These are phyloP conservation scores for Pediacus dermestoides DNA, from an alignment of 2,888 invertebrate genomes.

Conservation along the genomic window DNA sequence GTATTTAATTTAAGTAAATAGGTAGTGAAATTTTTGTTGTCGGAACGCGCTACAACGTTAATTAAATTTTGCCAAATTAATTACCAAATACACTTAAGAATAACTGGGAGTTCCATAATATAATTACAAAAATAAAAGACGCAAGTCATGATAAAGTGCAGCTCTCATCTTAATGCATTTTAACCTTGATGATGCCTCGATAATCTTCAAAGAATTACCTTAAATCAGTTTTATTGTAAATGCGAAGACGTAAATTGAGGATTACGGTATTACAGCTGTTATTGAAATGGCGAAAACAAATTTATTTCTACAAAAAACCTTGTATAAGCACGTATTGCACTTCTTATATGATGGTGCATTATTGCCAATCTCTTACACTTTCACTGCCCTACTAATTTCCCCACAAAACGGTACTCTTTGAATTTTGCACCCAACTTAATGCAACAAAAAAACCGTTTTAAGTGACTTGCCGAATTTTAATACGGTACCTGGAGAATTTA, in stretches of 20 bases:
- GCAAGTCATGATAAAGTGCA: conserved; percentile 19
- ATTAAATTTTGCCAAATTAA: conserved; percentile 19
- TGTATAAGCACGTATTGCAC: conserved; percentile 11
- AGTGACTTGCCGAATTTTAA: too few species aligned
- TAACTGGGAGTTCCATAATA: conserved; percentile 17
- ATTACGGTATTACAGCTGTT: conserved; percentile 21
- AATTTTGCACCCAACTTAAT: too few species aligned
- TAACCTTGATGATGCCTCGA: conserved; percentile 6
- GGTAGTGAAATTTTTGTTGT: too few species aligned
- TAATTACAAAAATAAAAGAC: conserved; percentile 15
- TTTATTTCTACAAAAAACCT: conserved; percentile 13
- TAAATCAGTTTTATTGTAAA: conserved; percentile 27
- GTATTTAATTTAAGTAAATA: too few species aligned
- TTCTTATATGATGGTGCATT: conserved; percentile 12
- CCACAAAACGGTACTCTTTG: too few species aligned
- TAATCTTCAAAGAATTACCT: conserved; percentile 19
- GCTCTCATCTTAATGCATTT: conserved; percentile 16
- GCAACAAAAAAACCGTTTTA: too few species aligned
- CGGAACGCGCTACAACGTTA: too few species aligned
- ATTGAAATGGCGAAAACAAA: conserved; percentile 20
- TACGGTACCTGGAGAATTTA: too few species aligned
- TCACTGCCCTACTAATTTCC: conserved; percentile 16
- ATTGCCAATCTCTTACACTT: conserved; percentile 11
- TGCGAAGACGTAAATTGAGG: conserved; percentile 24
- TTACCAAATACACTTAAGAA: conserved; percentile 15